Evolutionary conservation across 37 sponge, comb jelly and placozoan species (phyloP).

Genomic region (Beroe ovata): DNA sequence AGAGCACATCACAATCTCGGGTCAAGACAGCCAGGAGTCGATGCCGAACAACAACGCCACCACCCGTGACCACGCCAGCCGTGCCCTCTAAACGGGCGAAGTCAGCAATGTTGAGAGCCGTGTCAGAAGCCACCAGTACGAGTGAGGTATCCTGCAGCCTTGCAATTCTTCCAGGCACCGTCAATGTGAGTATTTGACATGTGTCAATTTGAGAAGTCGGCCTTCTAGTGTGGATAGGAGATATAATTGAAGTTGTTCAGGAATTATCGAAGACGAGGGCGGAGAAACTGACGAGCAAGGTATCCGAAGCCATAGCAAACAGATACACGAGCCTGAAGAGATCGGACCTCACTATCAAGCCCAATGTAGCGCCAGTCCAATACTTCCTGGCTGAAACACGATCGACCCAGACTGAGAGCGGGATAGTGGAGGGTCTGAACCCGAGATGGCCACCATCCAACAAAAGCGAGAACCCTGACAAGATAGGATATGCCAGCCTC

Average conservation of each 20-base stretch:
- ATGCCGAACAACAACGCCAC: slow-evolving; percentile 13
- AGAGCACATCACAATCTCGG: background rate
- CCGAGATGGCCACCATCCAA: slow-evolving; percentile 53
- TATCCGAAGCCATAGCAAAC: slow-evolving; percentile 50
- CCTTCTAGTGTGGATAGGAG: no score
- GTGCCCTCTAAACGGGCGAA: background rate
- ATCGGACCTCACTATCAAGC: slow-evolving; percentile 20
- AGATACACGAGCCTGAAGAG: slow-evolving; percentile 42
- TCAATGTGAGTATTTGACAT: background rate
- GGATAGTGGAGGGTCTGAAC: slow-evolving; percentile 13
- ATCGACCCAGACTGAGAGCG: slow-evolving; percentile 46
- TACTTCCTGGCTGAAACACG: slow-evolving; percentile 9
- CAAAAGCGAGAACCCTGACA: slow-evolving; percentile 54
- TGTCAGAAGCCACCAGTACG: slow-evolving; percentile 44
- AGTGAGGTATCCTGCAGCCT: slow-evolving; percentile 66
- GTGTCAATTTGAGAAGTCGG: background rate
- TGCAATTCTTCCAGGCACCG: slow-evolving; percentile 2
- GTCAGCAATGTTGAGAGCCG: slow-evolving; percentile 46
- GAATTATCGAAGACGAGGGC: slow-evolving; percentile 24
- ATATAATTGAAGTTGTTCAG: background rate
- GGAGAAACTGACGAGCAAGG: background rate
- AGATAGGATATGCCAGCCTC: slow-evolving; percentile 37
- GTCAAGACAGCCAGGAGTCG: background rate
- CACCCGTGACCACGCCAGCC: background rate
- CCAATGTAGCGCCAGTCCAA: slow-evolving; percentile 46